Evolutionary conservation across 2,797 vertebrate genomes (phyloP).

Genomic region (Eulemur mongoz): DNA sequence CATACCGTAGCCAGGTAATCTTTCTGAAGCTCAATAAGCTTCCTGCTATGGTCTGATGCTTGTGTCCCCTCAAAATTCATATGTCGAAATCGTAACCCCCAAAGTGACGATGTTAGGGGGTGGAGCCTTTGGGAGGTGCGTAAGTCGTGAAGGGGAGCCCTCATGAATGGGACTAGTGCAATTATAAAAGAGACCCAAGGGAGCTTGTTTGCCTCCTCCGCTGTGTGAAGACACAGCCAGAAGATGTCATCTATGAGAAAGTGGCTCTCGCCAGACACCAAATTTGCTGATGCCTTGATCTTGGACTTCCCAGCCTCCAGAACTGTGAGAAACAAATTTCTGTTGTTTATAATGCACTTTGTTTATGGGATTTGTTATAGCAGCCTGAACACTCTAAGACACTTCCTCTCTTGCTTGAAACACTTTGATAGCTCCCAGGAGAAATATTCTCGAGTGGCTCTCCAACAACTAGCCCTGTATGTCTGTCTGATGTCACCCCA

Average conservation of each 20-base stretch:
- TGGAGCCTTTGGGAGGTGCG: neutral
- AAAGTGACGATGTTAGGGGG: neutral
- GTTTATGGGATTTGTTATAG: neutral
- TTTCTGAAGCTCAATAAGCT: neutral
- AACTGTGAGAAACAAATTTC: neutral
- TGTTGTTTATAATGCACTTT: neutral
- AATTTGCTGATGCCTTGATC: neutral
- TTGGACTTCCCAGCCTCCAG: neutral
- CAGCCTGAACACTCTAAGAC: neutral
- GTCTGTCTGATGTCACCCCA: neutral
- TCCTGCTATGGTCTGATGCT: neutral
- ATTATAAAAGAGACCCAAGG: neutral
- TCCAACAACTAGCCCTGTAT: neutral
- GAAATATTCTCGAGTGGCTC: neutral
- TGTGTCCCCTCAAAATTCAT: neutral
- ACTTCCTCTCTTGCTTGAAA: neutral
- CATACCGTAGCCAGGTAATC: neutral
- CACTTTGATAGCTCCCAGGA: neutral
- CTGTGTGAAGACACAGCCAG: neutral
- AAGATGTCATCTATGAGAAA: no score
- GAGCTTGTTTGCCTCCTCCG: neutral
- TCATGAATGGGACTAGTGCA: neutral
- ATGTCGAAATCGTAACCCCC: neutral
- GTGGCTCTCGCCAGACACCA: neutral
- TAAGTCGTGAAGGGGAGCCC: no score